Conservation (phyloP, 2,888 invertebrate species). For the Ellobium chinense region DNA sequence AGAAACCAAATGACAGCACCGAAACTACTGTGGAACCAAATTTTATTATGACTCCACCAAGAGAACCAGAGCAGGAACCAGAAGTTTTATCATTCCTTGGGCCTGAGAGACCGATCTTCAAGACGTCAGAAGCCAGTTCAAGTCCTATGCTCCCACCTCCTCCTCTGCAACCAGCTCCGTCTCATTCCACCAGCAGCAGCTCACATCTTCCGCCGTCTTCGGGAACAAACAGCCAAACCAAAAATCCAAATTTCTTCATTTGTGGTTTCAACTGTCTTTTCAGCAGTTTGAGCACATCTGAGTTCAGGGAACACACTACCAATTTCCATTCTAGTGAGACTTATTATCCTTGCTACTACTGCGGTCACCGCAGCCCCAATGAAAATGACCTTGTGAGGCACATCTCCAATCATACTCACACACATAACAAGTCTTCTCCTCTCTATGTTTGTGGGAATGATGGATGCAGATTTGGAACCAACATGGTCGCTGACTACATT, state of each 20-base stretch:
- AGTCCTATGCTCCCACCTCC: slow-evolving; percentile 5
- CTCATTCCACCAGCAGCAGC: not conserved
- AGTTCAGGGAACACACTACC: slow-evolving; percentile 63
- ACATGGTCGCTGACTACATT: slow-evolving; percentile 61
- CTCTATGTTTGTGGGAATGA: slow-evolving; percentile 65
- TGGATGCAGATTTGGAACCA: slow-evolving; percentile 67
- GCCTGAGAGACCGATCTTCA: slow-evolving; percentile 38
- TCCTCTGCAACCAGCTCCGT: slow-evolving; percentile 18
- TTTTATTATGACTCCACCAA: slow-evolving; percentile 6
- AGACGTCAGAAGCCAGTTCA: not conserved
- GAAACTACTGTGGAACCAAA: slow-evolving; percentile 19
- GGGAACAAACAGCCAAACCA: not conserved
- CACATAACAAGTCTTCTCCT: slow-evolving; percentile 59
- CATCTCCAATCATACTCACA: slow-evolving; percentile 61
- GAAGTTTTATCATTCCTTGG: slow-evolving; percentile 41
- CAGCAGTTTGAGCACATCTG: slow-evolving; percentile 57
- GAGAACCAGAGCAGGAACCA: slow-evolving; percentile 6
- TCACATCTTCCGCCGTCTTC: not conserved
- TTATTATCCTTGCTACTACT: slow-evolving; percentile 66
- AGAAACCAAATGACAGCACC: not conserved
- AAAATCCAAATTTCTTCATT: slow-evolving; percentile 60
- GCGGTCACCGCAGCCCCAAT: slow-evolving; percentile 64
- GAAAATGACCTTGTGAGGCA: slow-evolving; percentile 67
- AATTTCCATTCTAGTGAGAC: slow-evolving; percentile 58
- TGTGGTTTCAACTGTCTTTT: slow-evolving; percentile 71